Base-by-base conservation (phyloP, 2,888 invertebrate species). In the Oithona nana region DNA sequence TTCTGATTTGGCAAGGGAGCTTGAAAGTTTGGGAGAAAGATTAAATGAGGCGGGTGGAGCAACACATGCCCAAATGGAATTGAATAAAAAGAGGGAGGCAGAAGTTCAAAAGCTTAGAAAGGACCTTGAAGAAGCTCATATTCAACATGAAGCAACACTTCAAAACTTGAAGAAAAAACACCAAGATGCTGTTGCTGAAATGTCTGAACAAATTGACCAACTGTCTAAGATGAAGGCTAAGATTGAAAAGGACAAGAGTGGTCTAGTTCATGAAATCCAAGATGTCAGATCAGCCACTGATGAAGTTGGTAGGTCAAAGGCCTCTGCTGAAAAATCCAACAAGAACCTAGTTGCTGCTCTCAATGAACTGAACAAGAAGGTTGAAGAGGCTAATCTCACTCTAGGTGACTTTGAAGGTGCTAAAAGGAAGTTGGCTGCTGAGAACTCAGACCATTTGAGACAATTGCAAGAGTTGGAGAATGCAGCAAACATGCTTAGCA, bases 21-120 rank as follows among this genome's bases (percentile, higher is more conserved):
- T 97, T 67, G 95, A 97, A 71, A 93, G 94, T 78, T 80, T 94
- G 72, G 92, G 90, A 71, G 94, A 94, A 78, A 86, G 92, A 71
- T 83, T 94, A 69, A 97, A 98, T 76, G 97, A 98, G 78, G 94
- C 97, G 71, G 95, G 95, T 73, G 98, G 98, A 74, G 97, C 97
- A 71, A 98, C 98, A 69, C 88, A 92, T 62, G 95, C 97, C 69
- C 97, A 97, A 78, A 89, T 92, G 75, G 95, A 98, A 78, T 85
- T 98, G 74, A 98, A 98, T 86, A 98, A 98, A 84, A 97, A 98
- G 80, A 89, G 98, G 69, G 98, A 98, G 77, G 89, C 94, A 72
- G 98, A 99, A 79, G 84, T 98, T 70, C 86, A 92, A 81, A 98
- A 97, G 77, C 84, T 98, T 70, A 87, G 97, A 71, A 87, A 93